These are phyloP conservation scores for Apteryx owenii DNA, from an alignment of 2,113 vertebrate species.

Conservation along the genomic window DNA sequence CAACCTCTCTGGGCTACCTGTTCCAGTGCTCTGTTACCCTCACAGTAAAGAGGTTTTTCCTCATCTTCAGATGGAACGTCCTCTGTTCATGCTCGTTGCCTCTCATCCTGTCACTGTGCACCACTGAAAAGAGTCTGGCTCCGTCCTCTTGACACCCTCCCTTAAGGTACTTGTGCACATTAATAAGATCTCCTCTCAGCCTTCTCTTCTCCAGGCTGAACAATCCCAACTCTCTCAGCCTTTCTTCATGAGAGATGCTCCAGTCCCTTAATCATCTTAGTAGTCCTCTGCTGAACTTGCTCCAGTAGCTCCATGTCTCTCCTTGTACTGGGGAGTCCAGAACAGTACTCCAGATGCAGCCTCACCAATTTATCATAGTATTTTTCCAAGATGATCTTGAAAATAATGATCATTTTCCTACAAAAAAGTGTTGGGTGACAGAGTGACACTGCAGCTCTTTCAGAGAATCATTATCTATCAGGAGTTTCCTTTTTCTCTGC, in stretches of 20 bases:
- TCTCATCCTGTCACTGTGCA: too few species aligned
- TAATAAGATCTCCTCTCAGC: too few species aligned
- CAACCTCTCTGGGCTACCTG: too few species aligned
- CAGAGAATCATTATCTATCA: not conserved
- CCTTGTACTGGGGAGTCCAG: not conserved
- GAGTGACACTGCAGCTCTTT: not conserved
- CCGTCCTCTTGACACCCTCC: too few species aligned
- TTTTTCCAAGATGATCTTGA: not conserved
- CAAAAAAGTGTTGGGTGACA: not conserved
- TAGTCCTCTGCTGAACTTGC: not conserved
- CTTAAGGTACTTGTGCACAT: too few species aligned
- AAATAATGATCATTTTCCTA: not conserved
- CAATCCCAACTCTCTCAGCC: not conserved
- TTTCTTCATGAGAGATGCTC: not conserved
- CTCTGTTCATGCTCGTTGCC: too few species aligned
- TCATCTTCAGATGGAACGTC: too few species aligned
- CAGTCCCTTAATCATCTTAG: not conserved
- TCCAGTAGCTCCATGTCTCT: not conserved
- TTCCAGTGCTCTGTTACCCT: too few species aligned
- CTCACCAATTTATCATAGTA: not conserved
- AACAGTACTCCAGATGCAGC: too few species aligned
- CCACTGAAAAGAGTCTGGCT: too few species aligned
- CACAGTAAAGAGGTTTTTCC: too few species aligned
- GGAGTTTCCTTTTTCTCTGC: not conserved
- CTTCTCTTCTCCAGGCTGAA: too few species aligned